Conservation (phyloP, 2,888 invertebrate species). For the Heliconius aoede region DNA sequence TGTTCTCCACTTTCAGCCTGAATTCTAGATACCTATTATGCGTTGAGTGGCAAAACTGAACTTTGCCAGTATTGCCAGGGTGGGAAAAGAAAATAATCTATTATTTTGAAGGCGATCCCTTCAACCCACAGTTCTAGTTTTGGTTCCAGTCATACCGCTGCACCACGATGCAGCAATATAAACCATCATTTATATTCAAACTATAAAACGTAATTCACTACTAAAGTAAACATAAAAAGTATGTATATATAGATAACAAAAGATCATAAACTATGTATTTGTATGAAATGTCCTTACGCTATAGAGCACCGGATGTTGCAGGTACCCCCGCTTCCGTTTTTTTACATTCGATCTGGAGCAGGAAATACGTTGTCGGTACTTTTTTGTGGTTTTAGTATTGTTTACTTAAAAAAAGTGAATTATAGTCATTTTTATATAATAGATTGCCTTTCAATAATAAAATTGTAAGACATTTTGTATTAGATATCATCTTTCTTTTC, state of each 20-base stretch:
- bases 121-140: too few relatives aligned
- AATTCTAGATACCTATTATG: too few relatives aligned
- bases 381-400: constrained; percentile 41
- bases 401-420: constrained; percentile 8
- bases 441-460: background rate
- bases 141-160: too few relatives aligned
- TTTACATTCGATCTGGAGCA: constrained; percentile 50
- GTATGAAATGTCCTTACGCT: constrained; percentile 38
- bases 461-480: too few relatives aligned
- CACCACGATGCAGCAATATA: rapidly evolving
- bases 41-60: too few relatives aligned
- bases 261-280: constrained; percentile 29
- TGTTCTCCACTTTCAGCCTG: too few relatives aligned
- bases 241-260: constrained; percentile 18
- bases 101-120: too few relatives aligned
- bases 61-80: too few relatives aligned
- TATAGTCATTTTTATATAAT: background rate
- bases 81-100: too few relatives aligned
- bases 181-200: too few relatives aligned
- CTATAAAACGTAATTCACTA: background rate
- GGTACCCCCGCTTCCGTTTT: constrained; percentile 52
- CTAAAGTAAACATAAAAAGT: background rate
- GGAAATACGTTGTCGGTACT: constrained; percentile 45
- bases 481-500: too few relatives aligned
- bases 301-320: constrained; percentile 50